These are phyloP conservation scores for Drosophila rufa DNA, from an alignment of 1,140 invertebrate species.

Conservation along the genomic window DNA sequence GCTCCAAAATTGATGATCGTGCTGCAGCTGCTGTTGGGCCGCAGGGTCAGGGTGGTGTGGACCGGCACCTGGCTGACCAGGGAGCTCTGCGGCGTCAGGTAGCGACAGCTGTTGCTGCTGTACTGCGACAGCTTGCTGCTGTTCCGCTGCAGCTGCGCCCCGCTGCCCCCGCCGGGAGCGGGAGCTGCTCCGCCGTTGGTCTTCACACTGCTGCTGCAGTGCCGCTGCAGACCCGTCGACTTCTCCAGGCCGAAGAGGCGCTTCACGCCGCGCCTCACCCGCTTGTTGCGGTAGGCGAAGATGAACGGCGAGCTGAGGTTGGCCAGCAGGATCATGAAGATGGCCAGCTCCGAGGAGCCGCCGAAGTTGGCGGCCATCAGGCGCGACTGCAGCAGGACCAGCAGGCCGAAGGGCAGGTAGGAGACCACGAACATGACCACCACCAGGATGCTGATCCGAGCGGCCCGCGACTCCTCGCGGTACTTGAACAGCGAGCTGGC, in stretches of 20 bases:
- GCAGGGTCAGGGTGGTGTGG: constrained; percentile 59
- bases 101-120: constrained; percentile 75
- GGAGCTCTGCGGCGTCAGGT: constrained; percentile 75
- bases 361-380: constrained; percentile 64
- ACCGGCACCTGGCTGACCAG: constrained; percentile 64
- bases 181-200: constrained; percentile 38
- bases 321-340: constrained; percentile 89
- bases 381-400: constrained; percentile 85
- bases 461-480: constrained; percentile 92
- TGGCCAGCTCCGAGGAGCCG: constrained; percentile 85
- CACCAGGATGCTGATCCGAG: constrained; percentile 90
- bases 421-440: constrained; percentile 90
- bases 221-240: constrained; percentile 70
- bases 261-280: constrained; percentile 90
- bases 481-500: constrained; percentile 93
- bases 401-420: constrained; percentile 89
- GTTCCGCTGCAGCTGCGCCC: constrained; percentile 68
- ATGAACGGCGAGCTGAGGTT: constrained; percentile 91
- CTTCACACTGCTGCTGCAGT: constrained; percentile 73
- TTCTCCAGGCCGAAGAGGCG: constrained; percentile 87
- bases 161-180: constrained; percentile 1
- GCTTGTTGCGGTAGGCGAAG: constrained; percentile 91
- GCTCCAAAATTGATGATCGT: constrained; percentile 79
- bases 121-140: constrained; percentile 77
- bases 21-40: constrained; percentile 79